Evolutionary conservation across 2,113 vertebrate species (phyloP), one percentile per base, ranked within the genome.

Genomic region (Numida meleagris): DNA sequence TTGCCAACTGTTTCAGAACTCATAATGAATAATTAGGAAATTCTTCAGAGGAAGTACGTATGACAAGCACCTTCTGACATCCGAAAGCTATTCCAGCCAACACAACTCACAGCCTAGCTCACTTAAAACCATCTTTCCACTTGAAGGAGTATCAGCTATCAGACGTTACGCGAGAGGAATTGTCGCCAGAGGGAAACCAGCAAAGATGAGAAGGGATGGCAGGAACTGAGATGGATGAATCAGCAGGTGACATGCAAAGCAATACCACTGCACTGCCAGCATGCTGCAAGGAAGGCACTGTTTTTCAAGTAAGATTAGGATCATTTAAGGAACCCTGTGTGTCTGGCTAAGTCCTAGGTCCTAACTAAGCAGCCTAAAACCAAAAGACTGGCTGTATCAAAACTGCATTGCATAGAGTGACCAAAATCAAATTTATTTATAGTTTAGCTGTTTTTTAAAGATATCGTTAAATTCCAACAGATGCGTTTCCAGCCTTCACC

Each of bases 31-130:
- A 42, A 50, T 19, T 25, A 59, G 72, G 76, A 74, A 80, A 67
- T 65, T 57, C 25, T 46, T 51, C 31, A 8, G 20, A 31, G 70
- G 72, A 81, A 71, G 59, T 40, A 43, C 63, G 88, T 12, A 12
- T 10, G 74, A 67, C 59, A 75, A 82, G 50, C 72, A 92, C 78
- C 87, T 53, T 73, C 87, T 53, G 59, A 66, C 50, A 80, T 40
- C 63, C 77, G 91, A 86, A 68, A 45, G 7, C 4, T 16, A 1
- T 43, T 66, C 0, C 12, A 87, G 90, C 27, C 58, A 88, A 23
- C 43, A 17, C 34, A 36, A 29, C n/a, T 17, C 66, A 11, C 43
- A 76, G 31, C 36, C 58, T 40, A 0, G 0, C 62, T 65, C 62
- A 9, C 70, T 43, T 12, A 45, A 23, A 82, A 70, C 25, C 63